Conservation (phyloP, 2,888 invertebrate genomes). For the Pemphredon lugubris region DNA sequence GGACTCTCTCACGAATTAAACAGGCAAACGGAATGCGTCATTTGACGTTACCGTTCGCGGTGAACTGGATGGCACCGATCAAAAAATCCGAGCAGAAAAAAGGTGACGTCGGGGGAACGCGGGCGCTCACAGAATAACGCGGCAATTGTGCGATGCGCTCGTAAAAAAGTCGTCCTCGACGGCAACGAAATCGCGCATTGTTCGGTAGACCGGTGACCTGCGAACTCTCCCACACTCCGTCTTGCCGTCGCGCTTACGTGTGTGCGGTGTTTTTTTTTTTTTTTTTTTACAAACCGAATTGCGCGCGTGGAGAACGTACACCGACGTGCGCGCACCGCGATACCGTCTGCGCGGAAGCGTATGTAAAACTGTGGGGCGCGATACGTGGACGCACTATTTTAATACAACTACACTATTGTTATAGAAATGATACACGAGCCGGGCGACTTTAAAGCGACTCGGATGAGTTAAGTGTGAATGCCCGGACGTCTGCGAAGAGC, state of each 20-base stretch:
- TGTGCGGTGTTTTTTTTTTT: slow-evolving; percentile 18
- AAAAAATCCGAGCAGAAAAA: slow-evolving; percentile 24
- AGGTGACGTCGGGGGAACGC: slow-evolving; percentile 27
- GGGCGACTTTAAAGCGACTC: too few species aligned
- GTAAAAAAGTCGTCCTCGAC: slow-evolving; percentile 63
- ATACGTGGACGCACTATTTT: not conserved
- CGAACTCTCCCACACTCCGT: slow-evolving; percentile 77
- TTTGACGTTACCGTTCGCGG: too few species aligned
- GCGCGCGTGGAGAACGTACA: not conserved
- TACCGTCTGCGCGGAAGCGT: not conserved
- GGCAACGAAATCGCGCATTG: slow-evolving; percentile 73
- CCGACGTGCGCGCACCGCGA: not conserved
- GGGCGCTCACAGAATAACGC: slow-evolving; percentile 15
- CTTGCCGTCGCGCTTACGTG: slow-evolving; percentile 14
- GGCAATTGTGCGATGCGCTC: slow-evolving; percentile 54
- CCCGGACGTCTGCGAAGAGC: too few species aligned
- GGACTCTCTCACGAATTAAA: too few species aligned
- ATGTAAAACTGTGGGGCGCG: slow-evolving; percentile 9
- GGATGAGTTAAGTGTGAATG: too few species aligned
- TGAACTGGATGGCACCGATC: too few species aligned
- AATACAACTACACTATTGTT: slow-evolving; percentile 2
- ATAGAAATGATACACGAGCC: too few species aligned
- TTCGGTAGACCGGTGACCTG: slow-evolving; percentile 77
- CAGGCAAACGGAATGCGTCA: too few species aligned
- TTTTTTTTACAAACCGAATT: slow-evolving; percentile 46